Conservation (phyloP, 2,797 vertebrate species). For the Rhyacichthys aspro region DNA sequence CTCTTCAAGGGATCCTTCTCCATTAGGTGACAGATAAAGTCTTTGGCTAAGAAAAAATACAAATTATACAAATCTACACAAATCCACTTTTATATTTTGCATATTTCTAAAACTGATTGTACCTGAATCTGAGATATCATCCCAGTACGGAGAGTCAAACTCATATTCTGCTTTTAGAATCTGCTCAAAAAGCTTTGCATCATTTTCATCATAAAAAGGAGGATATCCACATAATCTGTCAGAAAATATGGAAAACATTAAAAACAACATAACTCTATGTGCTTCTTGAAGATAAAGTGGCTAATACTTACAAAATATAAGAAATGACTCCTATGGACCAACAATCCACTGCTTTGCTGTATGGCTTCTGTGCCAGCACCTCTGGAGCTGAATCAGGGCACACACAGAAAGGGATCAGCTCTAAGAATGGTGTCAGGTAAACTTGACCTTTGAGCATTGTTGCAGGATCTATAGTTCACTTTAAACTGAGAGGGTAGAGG, state of each 20-base stretch:
- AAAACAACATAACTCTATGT: background rate
- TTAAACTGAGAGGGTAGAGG: constrained; percentile 49
- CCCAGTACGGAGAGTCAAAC: constrained; percentile 99
- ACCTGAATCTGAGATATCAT: constrained; percentile 98
- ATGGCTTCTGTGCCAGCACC: constrained; percentile 96
- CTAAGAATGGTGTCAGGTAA: constrained; percentile 34
- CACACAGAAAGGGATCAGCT: constrained; percentile 2
- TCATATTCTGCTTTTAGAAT: constrained; percentile 96
- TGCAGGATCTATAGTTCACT: constrained; percentile 41
- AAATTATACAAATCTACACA: background rate
- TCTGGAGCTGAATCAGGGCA: constrained; percentile 85
- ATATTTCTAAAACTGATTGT: constrained; percentile 22
- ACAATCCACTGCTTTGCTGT: constrained; percentile 98
- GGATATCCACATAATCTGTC: constrained; percentile 92
- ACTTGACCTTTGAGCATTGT: constrained; percentile 56
- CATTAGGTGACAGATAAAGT: constrained; percentile 96
- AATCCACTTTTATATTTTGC: background rate
- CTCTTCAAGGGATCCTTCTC: constrained; percentile 88
- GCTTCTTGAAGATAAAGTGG: background rate
- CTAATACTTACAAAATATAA: constrained; percentile 91
- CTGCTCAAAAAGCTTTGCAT: constrained; percentile 97
- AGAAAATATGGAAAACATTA: constrained; percentile 10
- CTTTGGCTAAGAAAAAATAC: constrained; percentile 84
- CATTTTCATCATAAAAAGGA: constrained; percentile 97
- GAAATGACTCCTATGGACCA: constrained; percentile 98